A percentile compares a stretch with the other conserved stretches of the same genome.
Evolutionary conservation across 2,113 vertebrate genomes (phyloP).

Genomic region (Strigops habroptila): DNA sequence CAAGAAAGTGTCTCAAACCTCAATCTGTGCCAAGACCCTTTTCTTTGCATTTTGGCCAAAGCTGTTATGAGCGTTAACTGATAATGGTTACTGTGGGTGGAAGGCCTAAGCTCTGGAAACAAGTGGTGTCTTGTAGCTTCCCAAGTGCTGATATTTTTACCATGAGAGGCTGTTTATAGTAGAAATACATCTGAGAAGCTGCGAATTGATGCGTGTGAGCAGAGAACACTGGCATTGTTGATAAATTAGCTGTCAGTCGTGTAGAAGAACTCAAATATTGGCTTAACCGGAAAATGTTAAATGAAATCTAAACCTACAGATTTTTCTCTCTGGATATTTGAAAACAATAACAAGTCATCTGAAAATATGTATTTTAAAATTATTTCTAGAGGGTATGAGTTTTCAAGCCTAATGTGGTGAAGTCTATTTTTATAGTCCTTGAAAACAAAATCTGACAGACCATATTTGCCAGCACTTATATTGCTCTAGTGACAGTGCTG

Average conservation of each 20-base stretch:
- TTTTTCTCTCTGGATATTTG: constrained; percentile 29
- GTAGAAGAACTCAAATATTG: background rate
- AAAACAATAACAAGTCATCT: constrained; percentile 49
- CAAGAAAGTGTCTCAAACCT: background rate
- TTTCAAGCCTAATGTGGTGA: constrained; percentile 22
- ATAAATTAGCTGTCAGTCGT: constrained; percentile 5
- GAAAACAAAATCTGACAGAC: constrained; percentile 58
- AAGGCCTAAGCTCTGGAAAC: background rate
- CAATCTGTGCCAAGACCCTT: background rate
- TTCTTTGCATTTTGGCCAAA: background rate
- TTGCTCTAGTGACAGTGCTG: constrained; percentile 24
- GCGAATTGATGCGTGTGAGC: background rate
- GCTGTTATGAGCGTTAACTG: background rate
- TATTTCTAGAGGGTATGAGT: constrained; percentile 53
- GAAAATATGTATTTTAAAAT: constrained; percentile 35
- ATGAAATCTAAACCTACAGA: constrained; percentile 28
- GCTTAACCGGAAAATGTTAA: background rate
- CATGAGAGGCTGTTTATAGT: background rate
- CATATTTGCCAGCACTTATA: constrained; percentile 41
- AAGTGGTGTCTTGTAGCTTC: background rate
- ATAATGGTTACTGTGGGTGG: background rate
- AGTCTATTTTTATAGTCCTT: constrained; percentile 62
- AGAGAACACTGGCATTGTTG: background rate
- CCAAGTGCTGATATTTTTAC: background rate
- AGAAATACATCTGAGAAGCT: background rate